Evolutionary conservation across 2,888 invertebrate species (phyloP).

Genomic region (Patella caerulea): DNA sequence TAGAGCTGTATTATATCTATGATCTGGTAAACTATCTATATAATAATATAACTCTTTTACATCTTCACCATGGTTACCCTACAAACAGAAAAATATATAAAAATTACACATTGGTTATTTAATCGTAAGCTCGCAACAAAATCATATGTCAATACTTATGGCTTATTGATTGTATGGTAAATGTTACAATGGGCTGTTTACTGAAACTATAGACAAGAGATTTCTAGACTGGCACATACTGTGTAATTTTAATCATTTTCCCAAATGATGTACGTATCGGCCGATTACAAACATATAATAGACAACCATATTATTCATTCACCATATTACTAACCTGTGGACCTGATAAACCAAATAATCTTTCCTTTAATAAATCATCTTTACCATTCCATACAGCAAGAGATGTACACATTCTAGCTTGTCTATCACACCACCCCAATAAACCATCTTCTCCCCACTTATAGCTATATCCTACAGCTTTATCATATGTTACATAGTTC

Average conservation of each 20-base stretch:
- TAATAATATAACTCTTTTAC: conserved; percentile 72
- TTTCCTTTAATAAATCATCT: conserved; percentile 69
- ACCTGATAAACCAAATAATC: conserved; percentile 69
- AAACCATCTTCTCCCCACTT: conserved; percentile 71
- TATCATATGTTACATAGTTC: conserved; percentile 65
- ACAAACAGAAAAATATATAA: conserved; percentile 2
- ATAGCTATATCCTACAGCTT: conserved; percentile 65
- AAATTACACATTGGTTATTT: too few relatives aligned
- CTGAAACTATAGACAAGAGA: too few relatives aligned
- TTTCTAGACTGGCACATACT: too few relatives aligned
- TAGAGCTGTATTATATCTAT: conserved; percentile 69
- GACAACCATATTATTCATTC: too few relatives aligned
- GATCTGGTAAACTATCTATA: conserved; percentile 66
- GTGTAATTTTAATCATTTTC: too few relatives aligned
- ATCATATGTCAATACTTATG: too few relatives aligned
- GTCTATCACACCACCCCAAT: conserved; percentile 67
- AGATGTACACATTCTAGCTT: conserved; percentile 64
- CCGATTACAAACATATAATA: too few relatives aligned
- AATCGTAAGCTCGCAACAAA: too few relatives aligned
- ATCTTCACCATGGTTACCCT: conserved; percentile 73
- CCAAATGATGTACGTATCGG: too few relatives aligned
- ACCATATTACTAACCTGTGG: conserved; percentile 56
- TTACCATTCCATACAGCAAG: conserved; percentile 70
- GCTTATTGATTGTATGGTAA: too few relatives aligned
- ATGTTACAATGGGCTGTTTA: too few relatives aligned